Base-by-base conservation (phyloP, 2,797 vertebrate genomes). In the Novumbra hubbsi region DNA sequence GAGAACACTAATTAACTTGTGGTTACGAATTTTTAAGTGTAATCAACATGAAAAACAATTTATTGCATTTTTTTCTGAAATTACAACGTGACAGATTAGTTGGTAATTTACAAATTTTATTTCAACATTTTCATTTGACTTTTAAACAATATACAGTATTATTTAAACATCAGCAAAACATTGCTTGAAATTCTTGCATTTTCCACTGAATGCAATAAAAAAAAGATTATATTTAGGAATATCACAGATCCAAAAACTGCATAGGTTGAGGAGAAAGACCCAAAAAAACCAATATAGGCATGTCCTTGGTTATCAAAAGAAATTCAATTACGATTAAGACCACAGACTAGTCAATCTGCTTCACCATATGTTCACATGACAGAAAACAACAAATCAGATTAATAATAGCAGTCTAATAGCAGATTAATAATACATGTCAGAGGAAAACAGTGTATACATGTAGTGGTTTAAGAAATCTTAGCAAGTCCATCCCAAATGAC, bases 71-170 rank as follows among this genome's bases (percentile, higher is more conserved):
- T 52, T 52, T 17, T 30, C 24, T 1, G 41, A 19, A 57, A 57
- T 57, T 7, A 57, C 17, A 27, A 63, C 8, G 17, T 65, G 28
- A 4, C 63, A 67, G 1, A 15, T 62, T 72, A 45, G 27, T 77
- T 80, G 76, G 71, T 80, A 81, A 87, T 86, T 80, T 90, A 89
- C 83, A 91, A 87, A 85, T 89, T 89, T 90, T 88, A 90, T 90
- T 91, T 84, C 86, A 91, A 89, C 76, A 76, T 85, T 75, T 52
- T 78, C 48, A 86, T 88, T 86, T 77, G 71, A 81, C 84, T 83
- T 86, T 84, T 45, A 75, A 89, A 87, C 83, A 88, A 72, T 80
- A 80, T 78, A 81, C 82, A 84, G 78, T 45, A 85, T 72, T 74
- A 82, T 90, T 90, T 86, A 76, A 76, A 84, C 83, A 86, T 85